phyloP scores from a whole-genome alignment of 1,140 invertebrate species.

The Ridgeia piscesae region DNA sequence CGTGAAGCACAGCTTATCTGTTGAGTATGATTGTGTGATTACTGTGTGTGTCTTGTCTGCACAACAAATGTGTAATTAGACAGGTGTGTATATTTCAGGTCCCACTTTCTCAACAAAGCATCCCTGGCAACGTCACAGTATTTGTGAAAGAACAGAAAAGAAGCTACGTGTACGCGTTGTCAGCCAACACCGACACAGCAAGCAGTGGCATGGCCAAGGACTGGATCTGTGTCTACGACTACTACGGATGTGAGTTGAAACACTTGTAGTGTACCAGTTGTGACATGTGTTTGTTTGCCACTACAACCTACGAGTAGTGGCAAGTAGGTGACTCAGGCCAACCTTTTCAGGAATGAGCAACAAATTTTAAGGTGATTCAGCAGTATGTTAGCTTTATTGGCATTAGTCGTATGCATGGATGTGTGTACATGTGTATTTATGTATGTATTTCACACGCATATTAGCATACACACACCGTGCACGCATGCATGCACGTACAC shows the following conservation, averaged over 20 bases:
- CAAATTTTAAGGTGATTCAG: background rate
- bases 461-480: background rate
- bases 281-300: no score
- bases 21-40: no score
- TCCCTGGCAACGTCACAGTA: background rate
- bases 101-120: background rate
- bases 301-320: no score
- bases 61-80: background rate
- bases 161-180: background rate
- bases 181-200: background rate
- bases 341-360: no score
- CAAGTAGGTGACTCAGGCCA: no score
- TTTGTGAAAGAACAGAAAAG: background rate
- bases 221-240: background rate
- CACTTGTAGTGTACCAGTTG: background rate
- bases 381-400: background rate
- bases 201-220: background rate
- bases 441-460: background rate
- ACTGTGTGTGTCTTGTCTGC: no score
- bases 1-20: no score
- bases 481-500: background rate
- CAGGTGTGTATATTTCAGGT: background rate
- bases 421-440: background rate
- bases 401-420: background rate
- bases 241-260: background rate